These are phyloP conservation scores for Araneus ventricosus DNA, from an alignment of 1,140 invertebrate species.

Conservation along the genomic window DNA sequence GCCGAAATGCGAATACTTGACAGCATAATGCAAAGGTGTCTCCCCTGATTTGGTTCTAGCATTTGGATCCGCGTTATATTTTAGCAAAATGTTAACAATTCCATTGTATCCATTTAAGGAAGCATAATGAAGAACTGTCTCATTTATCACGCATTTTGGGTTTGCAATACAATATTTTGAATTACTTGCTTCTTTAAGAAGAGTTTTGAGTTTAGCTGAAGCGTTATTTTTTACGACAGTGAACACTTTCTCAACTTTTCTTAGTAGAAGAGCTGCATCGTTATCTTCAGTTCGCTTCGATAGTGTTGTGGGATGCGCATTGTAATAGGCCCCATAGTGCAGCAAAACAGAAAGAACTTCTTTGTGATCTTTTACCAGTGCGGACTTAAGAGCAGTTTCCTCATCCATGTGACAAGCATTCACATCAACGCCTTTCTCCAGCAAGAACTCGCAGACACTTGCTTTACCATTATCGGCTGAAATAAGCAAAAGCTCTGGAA, in stretches of 20 bases:
- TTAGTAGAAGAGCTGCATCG: background rate
- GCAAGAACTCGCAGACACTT: constrained; percentile 5
- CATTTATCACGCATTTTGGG: background rate
- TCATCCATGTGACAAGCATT: constrained; percentile 31
- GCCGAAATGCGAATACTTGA: too few species aligned
- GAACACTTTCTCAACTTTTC: constrained; percentile 37
- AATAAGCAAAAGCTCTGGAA: background rate
- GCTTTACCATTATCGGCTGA: background rate
- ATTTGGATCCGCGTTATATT: constrained; percentile 7
- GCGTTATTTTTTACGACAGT: constrained; percentile 8
- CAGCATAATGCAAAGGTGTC: constrained; percentile 49
- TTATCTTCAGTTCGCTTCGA: background rate
- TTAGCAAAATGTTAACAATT: constrained; percentile 79
- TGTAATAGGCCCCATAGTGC: too few species aligned
- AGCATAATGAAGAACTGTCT: constrained; percentile 78
- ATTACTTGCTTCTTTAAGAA: background rate
- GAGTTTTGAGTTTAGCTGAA: too few species aligned
- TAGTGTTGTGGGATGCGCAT: constrained; percentile 20
- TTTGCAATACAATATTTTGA: background rate
- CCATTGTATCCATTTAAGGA: constrained; percentile 79
- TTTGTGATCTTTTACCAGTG: background rate
- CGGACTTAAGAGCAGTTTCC: background rate
- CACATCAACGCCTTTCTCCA: background rate
- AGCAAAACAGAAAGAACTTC: too few species aligned
- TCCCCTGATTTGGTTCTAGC: too few species aligned